Conservation (phyloP, 2,113 vertebrate species). For the Oryzias celebensis region DNA sequence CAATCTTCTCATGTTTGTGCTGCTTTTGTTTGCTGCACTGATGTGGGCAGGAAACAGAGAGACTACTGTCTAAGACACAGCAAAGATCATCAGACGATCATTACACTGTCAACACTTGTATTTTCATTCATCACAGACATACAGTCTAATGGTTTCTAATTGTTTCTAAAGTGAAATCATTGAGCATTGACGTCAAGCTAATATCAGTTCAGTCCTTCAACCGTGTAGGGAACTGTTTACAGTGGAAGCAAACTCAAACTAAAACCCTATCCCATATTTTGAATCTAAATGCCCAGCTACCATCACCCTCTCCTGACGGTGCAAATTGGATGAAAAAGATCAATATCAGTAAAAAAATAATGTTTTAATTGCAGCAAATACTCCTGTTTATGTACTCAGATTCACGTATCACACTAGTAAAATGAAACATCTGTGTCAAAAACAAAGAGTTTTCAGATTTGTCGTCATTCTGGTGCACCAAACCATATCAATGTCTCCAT, state of each 20-base stretch:
- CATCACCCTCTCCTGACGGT: slow-evolving; percentile 2
- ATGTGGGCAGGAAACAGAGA: slow-evolving; percentile 65
- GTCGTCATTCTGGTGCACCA: not conserved
- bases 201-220: slow-evolving; percentile 16
- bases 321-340: not conserved
- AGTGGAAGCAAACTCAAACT: slow-evolving; percentile 15
- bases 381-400: no score
- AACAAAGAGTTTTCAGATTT: not conserved
- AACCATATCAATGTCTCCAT: slow-evolving; percentile 11
- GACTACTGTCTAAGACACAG: slow-evolving; percentile 47
- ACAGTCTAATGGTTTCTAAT: slow-evolving; percentile 18
- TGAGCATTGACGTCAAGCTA: slow-evolving; percentile 17
- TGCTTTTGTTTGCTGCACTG: slow-evolving; percentile 44
- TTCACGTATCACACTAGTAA: no score
- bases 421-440: not conserved
- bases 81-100: slow-evolving; percentile 50
- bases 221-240: slow-evolving; percentile 7
- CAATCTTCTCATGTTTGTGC: slow-evolving; percentile 52
- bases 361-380: no score
- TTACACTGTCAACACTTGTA: slow-evolving; percentile 38
- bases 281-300: slow-evolving; percentile 33
- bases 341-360: no score
- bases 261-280: slow-evolving; percentile 46
- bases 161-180: slow-evolving; percentile 12
- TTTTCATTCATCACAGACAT: slow-evolving; percentile 2